Conservation (phyloP, 2,888 invertebrate species). For the Tridacna crocea region DNA sequence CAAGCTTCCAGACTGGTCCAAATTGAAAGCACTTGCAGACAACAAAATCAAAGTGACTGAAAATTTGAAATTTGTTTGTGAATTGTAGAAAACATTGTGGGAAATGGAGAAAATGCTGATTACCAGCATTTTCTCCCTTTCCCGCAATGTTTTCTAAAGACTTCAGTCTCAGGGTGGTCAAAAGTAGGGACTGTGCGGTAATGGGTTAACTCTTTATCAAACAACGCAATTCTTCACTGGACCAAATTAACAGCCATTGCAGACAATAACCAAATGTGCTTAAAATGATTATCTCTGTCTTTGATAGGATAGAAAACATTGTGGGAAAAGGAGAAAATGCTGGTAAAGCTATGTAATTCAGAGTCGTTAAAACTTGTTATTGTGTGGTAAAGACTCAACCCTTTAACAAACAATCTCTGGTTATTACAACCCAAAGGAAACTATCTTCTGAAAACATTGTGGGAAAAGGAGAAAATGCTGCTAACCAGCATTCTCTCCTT, state of each 20-base stretch:
- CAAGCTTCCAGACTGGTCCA: background rate
- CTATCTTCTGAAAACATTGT: background rate
- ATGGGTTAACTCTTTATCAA: background rate
- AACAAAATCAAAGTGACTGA: background rate
- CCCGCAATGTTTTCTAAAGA: background rate
- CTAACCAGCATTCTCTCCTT: background rate
- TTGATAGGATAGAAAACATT: too few relatives aligned
- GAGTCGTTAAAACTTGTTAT: too few relatives aligned
- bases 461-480: background rate
- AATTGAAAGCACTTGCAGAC: background rate
- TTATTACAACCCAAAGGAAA: background rate
- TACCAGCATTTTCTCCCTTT: conserved; percentile 5
- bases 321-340: background rate
- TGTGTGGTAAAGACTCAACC: background rate
- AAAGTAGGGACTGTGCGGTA: background rate
- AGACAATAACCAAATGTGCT: too few relatives aligned
- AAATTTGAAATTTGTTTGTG: background rate
- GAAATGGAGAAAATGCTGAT: conserved; percentile 2
- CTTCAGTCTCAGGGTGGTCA: background rate
- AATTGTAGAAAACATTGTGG: conserved; percentile 1
- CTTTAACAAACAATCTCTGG: background rate
- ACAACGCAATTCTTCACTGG: background rate
- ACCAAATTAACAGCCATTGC: too few relatives aligned
- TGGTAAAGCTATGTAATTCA: too few relatives aligned
- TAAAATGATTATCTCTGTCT: too few relatives aligned